A percentile compares a stretch with the other conserved stretches of the same genome.
Evolutionary conservation across 2,113 vertebrate species (phyloP).

Genomic region (Scolopax mira): DNA sequence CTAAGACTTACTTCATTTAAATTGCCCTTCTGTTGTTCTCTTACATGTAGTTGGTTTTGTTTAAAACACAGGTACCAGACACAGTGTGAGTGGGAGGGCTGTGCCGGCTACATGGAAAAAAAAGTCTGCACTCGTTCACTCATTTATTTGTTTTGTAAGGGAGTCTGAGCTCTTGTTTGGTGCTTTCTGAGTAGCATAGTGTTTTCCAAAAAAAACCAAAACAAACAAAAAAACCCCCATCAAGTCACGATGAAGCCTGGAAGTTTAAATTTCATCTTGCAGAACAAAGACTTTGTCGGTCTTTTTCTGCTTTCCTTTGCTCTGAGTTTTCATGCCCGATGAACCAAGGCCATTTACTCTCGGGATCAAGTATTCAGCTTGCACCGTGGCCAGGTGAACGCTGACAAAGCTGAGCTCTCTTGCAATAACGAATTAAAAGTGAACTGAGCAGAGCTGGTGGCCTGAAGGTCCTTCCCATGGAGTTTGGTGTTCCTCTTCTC

Average conservation of each 20-base stretch:
- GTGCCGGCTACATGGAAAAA: neutral
- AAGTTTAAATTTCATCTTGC: neutral
- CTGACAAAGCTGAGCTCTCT: neutral
- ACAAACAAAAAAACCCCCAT: neutral
- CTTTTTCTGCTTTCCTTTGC: neutral
- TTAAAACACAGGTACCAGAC: rapidly evolving
- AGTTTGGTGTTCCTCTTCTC: neutral
- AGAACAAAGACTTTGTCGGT: neutral
- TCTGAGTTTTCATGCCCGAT: neutral
- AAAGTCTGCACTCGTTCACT: neutral
- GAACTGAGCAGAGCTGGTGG: neutral
- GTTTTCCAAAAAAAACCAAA: neutral
- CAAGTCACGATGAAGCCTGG: neutral
- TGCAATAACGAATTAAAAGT: neutral
- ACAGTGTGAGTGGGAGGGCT: rapidly evolving
- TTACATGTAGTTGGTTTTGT: neutral
- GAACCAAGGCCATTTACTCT: neutral
- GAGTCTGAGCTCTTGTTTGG: neutral
- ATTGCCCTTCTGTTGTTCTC: neutral
- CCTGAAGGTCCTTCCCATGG: neutral
- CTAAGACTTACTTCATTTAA: rapidly evolving
- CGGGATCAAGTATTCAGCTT: neutral
- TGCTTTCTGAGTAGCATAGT: neutral
- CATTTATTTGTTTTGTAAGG: neutral
- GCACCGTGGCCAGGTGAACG: rapidly evolving